Evolutionary conservation across 1,140 invertebrate species (phyloP), one percentile per base, ranked within the genome.

Genomic region (Pseudomyrmex gracilis): DNA sequence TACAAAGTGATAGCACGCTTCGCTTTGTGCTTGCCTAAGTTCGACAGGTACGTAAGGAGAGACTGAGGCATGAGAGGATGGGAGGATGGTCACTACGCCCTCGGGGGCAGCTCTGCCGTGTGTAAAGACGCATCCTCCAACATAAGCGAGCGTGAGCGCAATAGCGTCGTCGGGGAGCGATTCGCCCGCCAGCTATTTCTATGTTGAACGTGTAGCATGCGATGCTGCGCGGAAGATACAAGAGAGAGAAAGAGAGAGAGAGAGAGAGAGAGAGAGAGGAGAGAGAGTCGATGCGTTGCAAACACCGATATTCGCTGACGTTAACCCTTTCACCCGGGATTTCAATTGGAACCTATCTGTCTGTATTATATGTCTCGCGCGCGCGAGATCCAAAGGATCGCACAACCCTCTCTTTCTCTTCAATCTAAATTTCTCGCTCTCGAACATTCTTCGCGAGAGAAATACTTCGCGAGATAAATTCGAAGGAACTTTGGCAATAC

Each of bases 1-100:
- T 80, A 80, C 76, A 80, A 80, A 80, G 76, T 80, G 66, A 80
- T 55, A 66, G 66, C 55, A 71, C 60, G 76, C 76, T 66, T 34
- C 67, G 76, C 76, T 80, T 80, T 80, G 76, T 80, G 53, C 76
- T 34, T 43, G 15, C 43, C 60, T 53, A 80, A 80, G 66, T 80
- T 77, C 60, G 60, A n/a, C 17, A 55, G 51, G 51, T 22, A 51
- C 20, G 49, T 13, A 47, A 24, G 55, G 22, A 34, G 13, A 45
- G 53, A 24, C 51, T n/a, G 51, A n/a, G n/a, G 15, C 13, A 17
- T n/a, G n/a, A 2, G n/a, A 53, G 47, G 10, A 2, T n/a, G 61
- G 49, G 60, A 7, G 17, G 45, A 51, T 24, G 67, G 67, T n/a
- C 64, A n/a, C 51, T 51, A 57, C 68, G 68, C 47, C 51, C 64